These are phyloP conservation scores for Triplophysa tibetana DNA, from an alignment of 2,113 vertebrate genomes.

Conservation along the genomic window DNA sequence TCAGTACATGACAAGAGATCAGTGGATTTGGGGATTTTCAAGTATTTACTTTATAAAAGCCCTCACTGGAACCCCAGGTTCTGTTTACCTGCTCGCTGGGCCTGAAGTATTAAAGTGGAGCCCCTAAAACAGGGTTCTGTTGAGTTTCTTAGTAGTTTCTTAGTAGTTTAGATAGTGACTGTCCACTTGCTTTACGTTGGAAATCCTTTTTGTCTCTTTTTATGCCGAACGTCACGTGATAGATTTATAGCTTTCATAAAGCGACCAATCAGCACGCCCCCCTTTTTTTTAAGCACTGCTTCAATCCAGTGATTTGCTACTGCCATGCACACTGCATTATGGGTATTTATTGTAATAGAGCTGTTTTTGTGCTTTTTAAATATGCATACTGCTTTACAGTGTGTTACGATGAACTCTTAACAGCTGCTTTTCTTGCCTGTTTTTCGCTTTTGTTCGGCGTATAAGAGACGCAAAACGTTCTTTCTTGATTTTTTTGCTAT, in stretches of 20 bases:
- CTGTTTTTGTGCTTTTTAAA: conserved; percentile 13
- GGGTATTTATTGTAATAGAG: conserved; percentile 24
- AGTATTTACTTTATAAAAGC: background rate
- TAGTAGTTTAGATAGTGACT: background rate
- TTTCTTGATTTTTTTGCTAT: conserved; percentile 2
- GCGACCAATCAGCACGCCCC: conserved; percentile 1
- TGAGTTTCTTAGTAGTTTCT: conserved; percentile 2
- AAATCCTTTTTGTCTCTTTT: background rate
- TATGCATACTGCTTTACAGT: conserved; percentile 1
- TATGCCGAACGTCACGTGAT: conserved; percentile 3
- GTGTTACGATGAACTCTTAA: background rate
- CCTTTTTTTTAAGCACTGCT: background rate
- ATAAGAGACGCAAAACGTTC: background rate
- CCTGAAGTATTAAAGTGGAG: conserved; percentile 3
- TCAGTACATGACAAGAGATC: background rate
- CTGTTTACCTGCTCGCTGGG: background rate
- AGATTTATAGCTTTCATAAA: conserved; percentile 31
- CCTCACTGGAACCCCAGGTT: background rate
- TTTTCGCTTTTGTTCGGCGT: conserved; percentile 10
- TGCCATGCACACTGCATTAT: conserved; percentile 37
- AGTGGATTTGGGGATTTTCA: background rate
- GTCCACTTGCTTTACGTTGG: background rate
- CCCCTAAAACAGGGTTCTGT: background rate
- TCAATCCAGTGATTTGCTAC: conserved; percentile 18
- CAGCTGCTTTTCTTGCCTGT: conserved; percentile 14